Evolutionary conservation across 64 coral and sea anemone species (phyloP), one percentile per base, ranked within the genome.

Genomic region (Montipora foliosa): DNA sequence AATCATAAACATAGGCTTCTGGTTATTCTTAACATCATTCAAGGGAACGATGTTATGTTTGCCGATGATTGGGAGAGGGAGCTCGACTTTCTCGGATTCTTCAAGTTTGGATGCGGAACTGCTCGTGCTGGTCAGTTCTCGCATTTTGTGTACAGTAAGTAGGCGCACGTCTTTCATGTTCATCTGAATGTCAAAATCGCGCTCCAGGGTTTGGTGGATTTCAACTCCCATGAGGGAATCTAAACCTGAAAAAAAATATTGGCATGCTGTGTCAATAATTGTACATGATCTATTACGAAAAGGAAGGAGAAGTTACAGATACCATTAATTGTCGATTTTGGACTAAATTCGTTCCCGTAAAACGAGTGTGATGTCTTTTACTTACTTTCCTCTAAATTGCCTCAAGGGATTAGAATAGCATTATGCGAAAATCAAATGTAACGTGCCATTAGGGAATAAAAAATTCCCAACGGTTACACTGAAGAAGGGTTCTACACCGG

Each of bases 171-270:
- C 95, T 83, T 97, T 97, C 95, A 97, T 91, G 13, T 61, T 81
- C 19, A 97, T 78, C 21, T 97, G 95, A 91, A 97, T 94, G 67
- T 94, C 89, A 62, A 94, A 97, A 82, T 97, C 95, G 25, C 95
- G 95, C 88, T 97, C 95, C 9, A 97, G 83, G 4, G 82, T 97
- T 61, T 97, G 95, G 2, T 92, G 92, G 20, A 97, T 92, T 62
- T 97, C 95, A 55, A 94, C 95, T 64, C 95, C 95, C 92, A 97
- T 97, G 21, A 97, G 75, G 44, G 95, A 97, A 74, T 97, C 95
- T 14, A 97, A 83, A 73, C 95, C 95, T 97, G 71, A 8, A 47
- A n/a, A 57, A 37, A 0, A 1, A 75, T 37, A 37, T 37, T 37
- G 37, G 1, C 37, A 37, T 37, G 37, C 37, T 37, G 37, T 37